Evolutionary conservation across 2,113 vertebrate species (phyloP), one percentile per base, ranked within the genome.

Genomic region (Petroica traversi): DNA sequence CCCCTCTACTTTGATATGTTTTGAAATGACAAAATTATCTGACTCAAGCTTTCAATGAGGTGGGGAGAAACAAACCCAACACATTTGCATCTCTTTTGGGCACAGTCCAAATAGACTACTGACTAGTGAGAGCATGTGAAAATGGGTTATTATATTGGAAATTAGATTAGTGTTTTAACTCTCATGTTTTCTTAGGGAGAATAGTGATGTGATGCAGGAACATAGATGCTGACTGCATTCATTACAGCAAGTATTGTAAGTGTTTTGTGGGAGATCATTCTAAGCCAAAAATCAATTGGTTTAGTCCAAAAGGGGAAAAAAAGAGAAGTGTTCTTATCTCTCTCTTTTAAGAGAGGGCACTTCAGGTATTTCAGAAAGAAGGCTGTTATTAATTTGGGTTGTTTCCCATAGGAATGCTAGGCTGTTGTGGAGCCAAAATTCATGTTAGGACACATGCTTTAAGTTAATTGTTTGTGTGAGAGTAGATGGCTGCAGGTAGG

Each of bases 361-460:
- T 88, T 90, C 85, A 95, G 92, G 91, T 97, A 86, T 72, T 73
- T n/a, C 72, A 89, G 91, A 84, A 85, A 64, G 73, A 87, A 84
- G 87, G 40, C 57, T 96, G 79, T 97, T 97, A 96, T 96, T 97
- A 96, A 96, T 97, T 96, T 96, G 91, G 89, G 90, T 63, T 95
- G 78, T 92, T 96, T 97, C 91, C 94, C 95, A 95, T 89, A 96
- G 93, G 94, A 93, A 84, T 90, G 78, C n/a, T 94, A 59, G 51
- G 49, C 74, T 93, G 76, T 82, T 87, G 79, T 89, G 43, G 55
- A 95, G 88, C 94, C 90, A 95, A 88, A 91, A 93, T 95, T 95
- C 95, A 1, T 96, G 97, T 95, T 96, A 93, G 94, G 91, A 96
- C 96, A 94, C 57, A 96, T 96, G 96, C 86, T 96, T 64, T 86